phyloP scores from a whole-genome alignment of 2,888 invertebrate species.

The Metacarcinus magister region DNA sequence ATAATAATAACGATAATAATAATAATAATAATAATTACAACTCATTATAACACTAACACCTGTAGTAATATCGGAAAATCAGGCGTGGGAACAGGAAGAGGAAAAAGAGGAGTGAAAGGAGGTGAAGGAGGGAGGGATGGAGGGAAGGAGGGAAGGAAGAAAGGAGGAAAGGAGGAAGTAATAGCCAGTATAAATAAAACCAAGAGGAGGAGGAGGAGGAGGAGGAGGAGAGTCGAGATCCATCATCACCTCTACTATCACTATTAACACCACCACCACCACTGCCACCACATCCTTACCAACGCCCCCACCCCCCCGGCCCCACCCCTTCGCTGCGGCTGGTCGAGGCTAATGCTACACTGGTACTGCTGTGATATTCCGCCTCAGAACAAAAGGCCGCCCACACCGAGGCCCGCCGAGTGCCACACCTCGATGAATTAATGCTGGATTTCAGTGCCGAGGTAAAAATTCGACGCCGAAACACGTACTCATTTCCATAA shows the following conservation, averaged over 20 bases:
- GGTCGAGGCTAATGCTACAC: conserved; percentile 36
- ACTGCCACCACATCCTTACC: conserved; percentile 18
- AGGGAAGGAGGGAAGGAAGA: not conserved
- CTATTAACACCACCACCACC: not conserved
- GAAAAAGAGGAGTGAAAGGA: not conserved
- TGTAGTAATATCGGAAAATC: not conserved
- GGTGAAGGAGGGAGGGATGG: not conserved
- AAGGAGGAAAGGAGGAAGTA: not conserved
- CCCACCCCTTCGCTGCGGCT: not conserved
- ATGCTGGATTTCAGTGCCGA: not conserved
- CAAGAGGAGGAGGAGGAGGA: not conserved
- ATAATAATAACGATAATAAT: no score
- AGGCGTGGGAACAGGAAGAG: not conserved
- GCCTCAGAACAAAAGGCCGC: not conserved
- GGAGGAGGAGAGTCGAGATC: not conserved
- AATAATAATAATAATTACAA: not conserved
- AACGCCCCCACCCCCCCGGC: conserved; percentile 30
- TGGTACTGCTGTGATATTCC: conserved; percentile 36
- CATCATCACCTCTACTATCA: not conserved
- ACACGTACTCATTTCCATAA: not conserved
- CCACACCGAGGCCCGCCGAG: not conserved
- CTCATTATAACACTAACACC: not conserved
- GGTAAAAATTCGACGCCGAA: not conserved
- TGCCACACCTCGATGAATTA: conserved; percentile 36
- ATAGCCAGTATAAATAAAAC: not conserved